Evolutionary conservation across 2,797 vertebrate species (phyloP), one percentile per base, ranked within the genome.

Genomic region (Molothrus ater): DNA sequence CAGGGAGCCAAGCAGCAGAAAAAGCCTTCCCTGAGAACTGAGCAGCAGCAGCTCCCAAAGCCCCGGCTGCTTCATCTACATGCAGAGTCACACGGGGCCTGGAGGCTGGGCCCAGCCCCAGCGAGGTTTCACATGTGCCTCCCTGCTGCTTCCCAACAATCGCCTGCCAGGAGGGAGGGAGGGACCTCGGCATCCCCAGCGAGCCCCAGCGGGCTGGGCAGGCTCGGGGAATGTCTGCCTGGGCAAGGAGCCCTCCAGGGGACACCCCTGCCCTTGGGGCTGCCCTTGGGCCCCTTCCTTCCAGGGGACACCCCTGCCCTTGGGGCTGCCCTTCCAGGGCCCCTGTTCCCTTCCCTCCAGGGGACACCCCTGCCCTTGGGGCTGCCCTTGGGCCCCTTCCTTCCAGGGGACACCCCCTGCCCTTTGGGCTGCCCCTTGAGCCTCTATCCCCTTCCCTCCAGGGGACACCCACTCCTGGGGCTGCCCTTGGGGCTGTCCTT

Each of bases 21-120:
- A 99, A 99, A 97, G 98, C 97, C 97, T 98, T 98, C 98, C 98
- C 98, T 99, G 99, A 99, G 98, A 99, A 98, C 98, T 95, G 97
- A 97, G 98, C 98, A 97, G 98, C 98, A 98, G 97, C 98, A 98
- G 98, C 98, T 97, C 98, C 88, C 96, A 97, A 95, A 97, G 96
- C 98, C 98, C 98, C 97, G 98, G 98, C 97, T 97, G 98, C 98
- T 99, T 99, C 99, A 99, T 99, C 99, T 98, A 98, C 99, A 99
- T 99, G 99, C 99, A 99, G 98, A 98, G 98, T 98, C 98, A 98
- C 98, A 98, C 98, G 98, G 97, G 97, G 98, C 98, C 90, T 98
- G 98, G 98, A 98, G 98, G 98, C 74, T 96, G 69, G 96, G 89
- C 81, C 95, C 96, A 74, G 90, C 98, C 97, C 96, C 96, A 60